phyloP scores from a whole-genome alignment of 2,888 invertebrate genomes.

The Auanema sp. region DNA sequence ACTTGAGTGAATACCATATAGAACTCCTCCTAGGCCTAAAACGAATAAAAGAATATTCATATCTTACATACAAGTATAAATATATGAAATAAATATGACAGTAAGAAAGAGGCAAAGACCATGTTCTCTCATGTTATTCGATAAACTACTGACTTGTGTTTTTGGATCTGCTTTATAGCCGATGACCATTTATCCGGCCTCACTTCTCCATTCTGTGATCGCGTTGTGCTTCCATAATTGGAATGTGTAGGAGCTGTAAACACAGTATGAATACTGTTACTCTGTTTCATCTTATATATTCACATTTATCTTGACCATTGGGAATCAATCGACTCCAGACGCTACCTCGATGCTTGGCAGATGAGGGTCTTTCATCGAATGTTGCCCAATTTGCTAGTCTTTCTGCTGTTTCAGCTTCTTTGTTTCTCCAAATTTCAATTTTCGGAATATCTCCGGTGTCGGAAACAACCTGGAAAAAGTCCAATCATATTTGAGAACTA shows the following conservation, averaged over 20 bases:
- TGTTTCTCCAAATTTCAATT: constrained; percentile 40
- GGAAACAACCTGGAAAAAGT: constrained; percentile 13
- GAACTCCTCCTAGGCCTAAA: constrained; percentile 8
- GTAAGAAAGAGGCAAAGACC: neutral
- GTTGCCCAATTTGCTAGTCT: constrained; percentile 41
- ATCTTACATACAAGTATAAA: no score
- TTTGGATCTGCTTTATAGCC: constrained; percentile 56
- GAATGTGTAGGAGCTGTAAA: constrained; percentile 6
- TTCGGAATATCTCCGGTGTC: constrained; percentile 18
- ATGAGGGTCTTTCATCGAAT: constrained; percentile 11
- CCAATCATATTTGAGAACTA: no score
- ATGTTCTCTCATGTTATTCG: neutral
- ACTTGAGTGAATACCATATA: constrained; percentile 5
- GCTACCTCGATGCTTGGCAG: constrained; percentile 1
- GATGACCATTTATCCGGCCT: constrained; percentile 47
- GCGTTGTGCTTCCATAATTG: constrained; percentile 12
- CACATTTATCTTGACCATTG: constrained; percentile 19
- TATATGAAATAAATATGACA: no score
- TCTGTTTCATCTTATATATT: neutral
- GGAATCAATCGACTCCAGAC: constrained; percentile 14
- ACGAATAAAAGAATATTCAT: no score
- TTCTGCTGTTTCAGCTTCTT: constrained; percentile 39
- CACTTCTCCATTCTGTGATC: constrained; percentile 5
- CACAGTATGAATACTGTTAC: neutral
- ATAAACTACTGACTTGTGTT: constrained; percentile 50